These are phyloP conservation scores for Fabriciana adippe DNA, from an alignment of 2,888 invertebrate species.

Conservation along the genomic window DNA sequence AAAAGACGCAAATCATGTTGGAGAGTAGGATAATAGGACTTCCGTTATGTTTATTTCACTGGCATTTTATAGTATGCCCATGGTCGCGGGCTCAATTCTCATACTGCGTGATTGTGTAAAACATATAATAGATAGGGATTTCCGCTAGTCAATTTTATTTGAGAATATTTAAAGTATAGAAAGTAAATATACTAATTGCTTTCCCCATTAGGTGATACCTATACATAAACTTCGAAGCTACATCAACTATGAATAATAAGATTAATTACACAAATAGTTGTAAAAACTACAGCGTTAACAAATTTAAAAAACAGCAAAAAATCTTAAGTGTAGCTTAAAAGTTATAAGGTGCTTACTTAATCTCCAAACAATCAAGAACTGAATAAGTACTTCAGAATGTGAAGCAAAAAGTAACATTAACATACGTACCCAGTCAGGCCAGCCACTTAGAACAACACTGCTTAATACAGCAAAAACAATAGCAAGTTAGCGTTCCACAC, in stretches of 20 bases:
- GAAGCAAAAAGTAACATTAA: conserved; percentile 42
- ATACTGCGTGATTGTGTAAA: too few species aligned
- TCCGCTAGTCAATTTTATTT: too few species aligned
- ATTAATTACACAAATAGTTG: not conserved
- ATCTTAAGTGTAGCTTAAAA: conserved; percentile 24
- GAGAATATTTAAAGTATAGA: too few species aligned
- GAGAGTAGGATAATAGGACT: too few species aligned
- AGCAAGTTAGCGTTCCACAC: conserved; percentile 52
- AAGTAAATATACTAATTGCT: not conserved
- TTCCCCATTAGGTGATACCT: not conserved
- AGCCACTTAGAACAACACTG: conserved; percentile 62
- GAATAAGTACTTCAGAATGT: conserved; percentile 35
- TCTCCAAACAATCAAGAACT: conserved; percentile 37
- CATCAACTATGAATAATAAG: not conserved
- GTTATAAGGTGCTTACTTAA: conserved; percentile 29
- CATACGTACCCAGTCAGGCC: conserved; percentile 50
- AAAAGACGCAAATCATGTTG: too few species aligned
- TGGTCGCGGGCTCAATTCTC: too few species aligned
- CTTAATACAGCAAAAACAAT: conserved; percentile 70
- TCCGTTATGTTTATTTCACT: too few species aligned
- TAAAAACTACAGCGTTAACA: not conserved
- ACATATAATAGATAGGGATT: too few species aligned
- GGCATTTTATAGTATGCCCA: too few species aligned
- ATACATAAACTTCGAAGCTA: not conserved
- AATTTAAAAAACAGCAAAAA: conserved; percentile 1